phyloP scores from a whole-genome alignment of 2,113 vertebrate species.

The Acanthisitta chloris region DNA sequence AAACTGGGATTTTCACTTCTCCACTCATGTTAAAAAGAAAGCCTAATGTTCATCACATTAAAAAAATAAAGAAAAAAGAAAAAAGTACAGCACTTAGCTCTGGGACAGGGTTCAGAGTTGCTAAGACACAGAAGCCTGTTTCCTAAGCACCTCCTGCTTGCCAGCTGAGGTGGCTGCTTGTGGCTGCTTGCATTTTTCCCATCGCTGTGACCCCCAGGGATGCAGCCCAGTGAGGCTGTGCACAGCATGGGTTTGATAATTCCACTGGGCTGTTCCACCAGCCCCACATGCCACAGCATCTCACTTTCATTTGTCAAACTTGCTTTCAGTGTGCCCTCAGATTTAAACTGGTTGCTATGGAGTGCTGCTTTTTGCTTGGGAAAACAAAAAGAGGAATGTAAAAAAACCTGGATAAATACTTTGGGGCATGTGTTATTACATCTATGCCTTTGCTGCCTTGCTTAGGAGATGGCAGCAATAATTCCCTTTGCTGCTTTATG shows the following conservation, averaged over 20 bases:
- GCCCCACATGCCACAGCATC: background rate
- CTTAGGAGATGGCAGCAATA: background rate
- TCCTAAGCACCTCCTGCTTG: background rate
- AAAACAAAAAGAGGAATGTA: slow-evolving; percentile 23
- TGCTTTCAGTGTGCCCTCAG: background rate
- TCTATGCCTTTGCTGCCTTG: background rate
- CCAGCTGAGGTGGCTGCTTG: background rate
- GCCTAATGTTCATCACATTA: background rate
- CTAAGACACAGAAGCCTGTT: background rate
- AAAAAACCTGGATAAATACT: background rate
- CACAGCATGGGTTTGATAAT: background rate
- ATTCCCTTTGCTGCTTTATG: background rate
- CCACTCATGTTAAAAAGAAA: background rate
- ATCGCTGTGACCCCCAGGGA: background rate
- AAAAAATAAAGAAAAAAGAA: too few relatives aligned
- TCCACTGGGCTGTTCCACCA: background rate
- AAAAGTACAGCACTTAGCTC: background rate
- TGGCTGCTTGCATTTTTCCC: background rate
- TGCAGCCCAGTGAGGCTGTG: background rate
- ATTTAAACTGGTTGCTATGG: slow-evolving; percentile 22
- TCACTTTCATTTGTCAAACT: background rate
- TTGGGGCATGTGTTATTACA: background rate
- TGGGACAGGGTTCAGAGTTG: background rate
- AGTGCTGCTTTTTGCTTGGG: background rate
- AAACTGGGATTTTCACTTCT: background rate